phyloP scores from a whole-genome alignment of 2,113 vertebrate genomes.

The Pelecanoides urinatrix region DNA sequence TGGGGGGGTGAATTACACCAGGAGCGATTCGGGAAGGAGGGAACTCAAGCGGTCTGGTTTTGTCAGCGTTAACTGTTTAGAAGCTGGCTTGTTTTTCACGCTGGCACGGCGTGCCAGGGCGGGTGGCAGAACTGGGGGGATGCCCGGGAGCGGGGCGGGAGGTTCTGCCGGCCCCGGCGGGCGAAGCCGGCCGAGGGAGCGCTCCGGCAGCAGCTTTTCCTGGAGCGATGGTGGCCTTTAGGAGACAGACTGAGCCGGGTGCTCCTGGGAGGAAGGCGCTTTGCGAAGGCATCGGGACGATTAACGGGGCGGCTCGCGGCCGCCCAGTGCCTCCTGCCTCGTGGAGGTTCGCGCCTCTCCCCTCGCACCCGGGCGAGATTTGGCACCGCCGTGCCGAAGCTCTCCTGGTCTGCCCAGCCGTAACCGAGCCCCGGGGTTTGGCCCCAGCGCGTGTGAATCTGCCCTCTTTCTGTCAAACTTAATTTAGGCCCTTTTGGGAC shows the following conservation, averaged over 20 bases:
- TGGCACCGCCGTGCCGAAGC: not conserved
- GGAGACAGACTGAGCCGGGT: not conserved
- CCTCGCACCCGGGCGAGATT: not conserved
- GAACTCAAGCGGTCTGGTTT: not conserved
- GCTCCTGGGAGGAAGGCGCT: not conserved
- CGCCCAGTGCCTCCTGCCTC: not conserved
- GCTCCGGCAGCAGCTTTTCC: not conserved
- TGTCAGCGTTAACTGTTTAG: constrained; percentile 56
- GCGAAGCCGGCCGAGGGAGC: not conserved
- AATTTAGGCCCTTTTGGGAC: constrained; percentile 29
- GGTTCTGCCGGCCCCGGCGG: not conserved
- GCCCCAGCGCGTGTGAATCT: not conserved
- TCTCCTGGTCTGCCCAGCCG: not conserved
- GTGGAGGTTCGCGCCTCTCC: not conserved
- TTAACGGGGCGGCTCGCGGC: not conserved
- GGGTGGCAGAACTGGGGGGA: not conserved
- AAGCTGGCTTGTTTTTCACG: not conserved
- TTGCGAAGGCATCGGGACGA: not conserved
- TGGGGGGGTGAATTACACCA: not conserved
- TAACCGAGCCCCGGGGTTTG: not conserved
- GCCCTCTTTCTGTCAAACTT: constrained; percentile 59
- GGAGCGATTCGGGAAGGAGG: constrained; percentile 30
- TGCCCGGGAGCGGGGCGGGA: not conserved
- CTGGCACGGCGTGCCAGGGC: not conserved
- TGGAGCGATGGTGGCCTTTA: not conserved